phyloP scores from a whole-genome alignment of 92 coral and sea anemone species.

The Muricea muricata region DNA sequence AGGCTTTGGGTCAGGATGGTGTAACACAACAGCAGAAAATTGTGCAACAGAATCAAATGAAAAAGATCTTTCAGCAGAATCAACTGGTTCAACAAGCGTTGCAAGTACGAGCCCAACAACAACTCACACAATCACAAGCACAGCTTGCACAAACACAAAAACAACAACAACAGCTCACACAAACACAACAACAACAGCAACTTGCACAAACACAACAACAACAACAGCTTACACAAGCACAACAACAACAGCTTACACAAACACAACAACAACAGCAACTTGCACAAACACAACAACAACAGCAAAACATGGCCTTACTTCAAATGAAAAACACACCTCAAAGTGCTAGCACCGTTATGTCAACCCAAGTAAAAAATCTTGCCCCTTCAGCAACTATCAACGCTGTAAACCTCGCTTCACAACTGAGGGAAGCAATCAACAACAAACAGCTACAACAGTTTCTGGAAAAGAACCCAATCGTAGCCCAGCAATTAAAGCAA shows the following conservation, averaged over 20 bases:
- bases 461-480: conserved; percentile 38
- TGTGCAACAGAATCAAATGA: conserved; percentile 80
- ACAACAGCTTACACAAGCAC: conserved; percentile 40
- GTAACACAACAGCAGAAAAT: conserved; percentile 25
- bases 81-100: conserved; percentile 75
- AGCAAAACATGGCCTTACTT: conserved; percentile 24
- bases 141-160: conserved; percentile 40
- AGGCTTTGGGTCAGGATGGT: background rate
- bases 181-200: conserved; percentile 63
- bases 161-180: background rate
- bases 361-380: background rate
- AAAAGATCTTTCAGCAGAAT: conserved; percentile 73
- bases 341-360: background rate
- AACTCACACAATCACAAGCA: conserved; percentile 63
- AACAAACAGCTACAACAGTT: conserved; percentile 30
- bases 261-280: too few relatives aligned
- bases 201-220: conserved; percentile 43
- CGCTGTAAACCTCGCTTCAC: background rate
- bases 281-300: too few relatives aligned
- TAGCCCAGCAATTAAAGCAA: conserved; percentile 38
- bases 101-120: conserved; percentile 50
- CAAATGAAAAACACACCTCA: background rate
- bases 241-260: conserved; percentile 70
- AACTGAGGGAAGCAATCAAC: conserved; percentile 5
- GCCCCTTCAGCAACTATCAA: background rate